Percentiles rank a stretch among this genome's conserved stretches.
Conservation (phyloP, 2,797 vertebrate species). For the Eupleurogrammus muticus region DNA sequence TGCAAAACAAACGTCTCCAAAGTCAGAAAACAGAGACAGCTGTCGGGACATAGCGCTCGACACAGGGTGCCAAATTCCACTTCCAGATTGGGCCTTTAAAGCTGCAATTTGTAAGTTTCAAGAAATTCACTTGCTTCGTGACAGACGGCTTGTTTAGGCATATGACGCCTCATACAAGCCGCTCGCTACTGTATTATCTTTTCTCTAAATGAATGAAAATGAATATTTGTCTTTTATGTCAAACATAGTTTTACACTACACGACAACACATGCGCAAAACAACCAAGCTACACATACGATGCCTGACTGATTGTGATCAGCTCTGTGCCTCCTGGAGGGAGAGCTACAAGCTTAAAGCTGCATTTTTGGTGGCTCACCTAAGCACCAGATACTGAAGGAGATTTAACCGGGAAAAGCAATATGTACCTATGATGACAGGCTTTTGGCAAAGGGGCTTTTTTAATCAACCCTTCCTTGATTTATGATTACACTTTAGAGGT, state of each 20-base stretch:
- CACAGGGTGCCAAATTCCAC: slow-evolving; percentile 60
- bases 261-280: slow-evolving; percentile 66
- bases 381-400: slow-evolving; percentile 45
- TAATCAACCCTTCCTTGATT: slow-evolving; percentile 54
- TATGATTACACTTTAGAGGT: slow-evolving; percentile 69
- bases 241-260: slow-evolving; percentile 72
- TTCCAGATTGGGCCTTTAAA: slow-evolving; percentile 83
- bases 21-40: slow-evolving; percentile 60
- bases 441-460: slow-evolving; percentile 54
- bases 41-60: slow-evolving; percentile 57
- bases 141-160: slow-evolving; percentile 69
- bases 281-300: slow-evolving; percentile 65
- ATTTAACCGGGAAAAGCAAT: slow-evolving; percentile 48
- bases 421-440: slow-evolving; percentile 52
- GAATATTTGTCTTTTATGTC: slow-evolving; percentile 65
- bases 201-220: slow-evolving; percentile 62
- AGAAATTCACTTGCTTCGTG: slow-evolving; percentile 70
- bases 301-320: slow-evolving; percentile 61
- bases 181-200: slow-evolving; percentile 63
- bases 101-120: slow-evolving; percentile 83
- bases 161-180: slow-evolving; percentile 62
- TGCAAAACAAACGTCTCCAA: slow-evolving; percentile 45
- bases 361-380: slow-evolving; percentile 48
- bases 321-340: slow-evolving; percentile 44
- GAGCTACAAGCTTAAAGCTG: slow-evolving; percentile 68